phyloP scores from a whole-genome alignment of 1,140 invertebrate genomes.

The Mesaphorura yosii region DNA sequence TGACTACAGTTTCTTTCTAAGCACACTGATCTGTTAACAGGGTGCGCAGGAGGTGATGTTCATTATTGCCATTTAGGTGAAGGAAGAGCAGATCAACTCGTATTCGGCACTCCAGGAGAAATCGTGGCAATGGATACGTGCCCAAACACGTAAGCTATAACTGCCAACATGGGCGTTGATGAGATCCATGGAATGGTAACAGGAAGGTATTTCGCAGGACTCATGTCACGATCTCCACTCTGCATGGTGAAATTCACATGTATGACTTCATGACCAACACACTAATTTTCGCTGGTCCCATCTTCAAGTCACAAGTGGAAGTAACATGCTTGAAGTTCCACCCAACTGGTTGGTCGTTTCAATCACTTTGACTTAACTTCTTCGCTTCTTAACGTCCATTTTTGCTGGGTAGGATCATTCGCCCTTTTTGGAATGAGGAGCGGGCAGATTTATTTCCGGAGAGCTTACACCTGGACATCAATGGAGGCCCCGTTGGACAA shows the following conservation, averaged over 20 bases:
- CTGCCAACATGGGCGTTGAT: not conserved
- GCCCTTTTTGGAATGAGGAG: conserved; percentile 10
- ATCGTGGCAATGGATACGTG: conserved; percentile 21
- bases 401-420: conserved; percentile 19
- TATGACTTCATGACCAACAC: conserved; percentile 18
- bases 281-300: conserved; percentile 6
- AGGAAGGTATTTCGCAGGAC: conserved; percentile 10
- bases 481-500: conserved; percentile 8
- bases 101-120: conserved; percentile 14
- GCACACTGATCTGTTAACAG: conserved; percentile 15
- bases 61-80: conserved; percentile 27
- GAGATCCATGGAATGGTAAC: no score
- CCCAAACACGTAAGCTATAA: conserved; percentile 16
- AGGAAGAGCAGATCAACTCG: conserved; percentile 13
- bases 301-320: conserved; percentile 9
- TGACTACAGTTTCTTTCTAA: no score
- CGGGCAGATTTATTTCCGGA: conserved; percentile 19
- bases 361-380: not conserved
- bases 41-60: conserved; percentile 11
- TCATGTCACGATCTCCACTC: conserved; percentile 12
- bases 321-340: conserved; percentile 26
- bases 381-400: no score
- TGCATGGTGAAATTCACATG: conserved; percentile 18
- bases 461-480: conserved; percentile 12
- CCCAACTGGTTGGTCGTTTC: conserved; percentile 17